These are phyloP conservation scores for Ectropis crepuscularia DNA, from an alignment of 2,888 invertebrate genomes.

Conservation along the genomic window DNA sequence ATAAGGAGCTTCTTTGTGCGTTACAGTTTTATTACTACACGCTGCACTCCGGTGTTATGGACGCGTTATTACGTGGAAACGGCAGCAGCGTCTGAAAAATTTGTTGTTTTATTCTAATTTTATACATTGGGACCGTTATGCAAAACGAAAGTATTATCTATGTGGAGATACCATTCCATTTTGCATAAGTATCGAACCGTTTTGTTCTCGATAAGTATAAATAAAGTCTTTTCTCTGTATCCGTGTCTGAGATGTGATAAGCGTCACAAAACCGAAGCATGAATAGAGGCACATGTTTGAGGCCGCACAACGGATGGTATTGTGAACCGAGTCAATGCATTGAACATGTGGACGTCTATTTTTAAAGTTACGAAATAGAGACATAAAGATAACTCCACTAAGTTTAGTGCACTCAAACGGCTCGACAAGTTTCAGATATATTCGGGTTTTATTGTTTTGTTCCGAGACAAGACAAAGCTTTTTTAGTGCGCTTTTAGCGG, in stretches of 20 bases:
- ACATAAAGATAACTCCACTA: constrained; percentile 70
- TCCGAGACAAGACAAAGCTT: constrained; percentile 69
- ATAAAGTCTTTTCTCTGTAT: constrained; percentile 10
- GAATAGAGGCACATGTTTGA: constrained; percentile 44
- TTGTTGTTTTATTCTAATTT: constrained; percentile 43
- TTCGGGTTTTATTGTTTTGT: constrained; percentile 75
- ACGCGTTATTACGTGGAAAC: constrained; percentile 49
- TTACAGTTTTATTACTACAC: constrained; percentile 53
- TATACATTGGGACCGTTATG: constrained; percentile 41
- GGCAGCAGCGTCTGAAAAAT: constrained; percentile 35
- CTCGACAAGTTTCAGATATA: constrained; percentile 50
- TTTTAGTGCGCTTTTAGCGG: constrained; percentile 72
- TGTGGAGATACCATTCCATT: constrained; percentile 24
- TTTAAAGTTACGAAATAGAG: constrained; percentile 71
- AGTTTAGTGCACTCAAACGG: constrained; percentile 66
- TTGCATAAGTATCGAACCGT: constrained; percentile 25
- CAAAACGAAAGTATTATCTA: constrained; percentile 30
- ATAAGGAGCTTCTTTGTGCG: constrained; percentile 59
- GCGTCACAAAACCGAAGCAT: constrained; percentile 33
- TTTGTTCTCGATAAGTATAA: constrained; percentile 18
- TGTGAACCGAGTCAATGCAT: constrained; percentile 44
- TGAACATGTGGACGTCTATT: constrained; percentile 73
- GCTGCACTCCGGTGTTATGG: constrained; percentile 47
- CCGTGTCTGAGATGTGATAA: constrained; percentile 27
- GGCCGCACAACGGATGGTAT: constrained; percentile 47